Percentiles rank a stretch among this genome's conserved stretches.
These are phyloP conservation scores for Silurus meridionalis DNA, from an alignment of 2,113 vertebrate genomes.

Conservation along the genomic window DNA sequence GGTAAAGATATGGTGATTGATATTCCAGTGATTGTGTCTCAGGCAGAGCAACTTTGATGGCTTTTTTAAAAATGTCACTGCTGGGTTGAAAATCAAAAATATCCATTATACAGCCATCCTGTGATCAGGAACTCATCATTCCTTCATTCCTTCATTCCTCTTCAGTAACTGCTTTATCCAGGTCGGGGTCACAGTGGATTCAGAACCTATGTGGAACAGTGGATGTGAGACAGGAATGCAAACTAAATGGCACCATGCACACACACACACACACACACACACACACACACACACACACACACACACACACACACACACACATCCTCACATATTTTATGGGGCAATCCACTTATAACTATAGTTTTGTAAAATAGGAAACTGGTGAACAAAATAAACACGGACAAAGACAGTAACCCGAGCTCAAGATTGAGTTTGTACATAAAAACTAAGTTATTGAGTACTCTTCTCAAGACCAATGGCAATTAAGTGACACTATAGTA, in stretches of 20 bases:
- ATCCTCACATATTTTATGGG: too few species aligned
- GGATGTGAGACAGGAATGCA: neutral
- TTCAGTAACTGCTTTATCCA: neutral
- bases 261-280: neutral
- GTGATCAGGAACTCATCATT: neutral
- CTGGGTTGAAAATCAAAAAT: neutral
- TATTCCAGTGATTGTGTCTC: neutral
- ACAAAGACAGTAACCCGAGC: neutral
- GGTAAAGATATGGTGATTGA: neutral
- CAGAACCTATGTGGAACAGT: neutral
- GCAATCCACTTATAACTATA: neutral
- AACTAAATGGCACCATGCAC: neutral
- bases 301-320: too few species aligned
- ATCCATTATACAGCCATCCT: neutral
- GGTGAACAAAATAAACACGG: neutral
- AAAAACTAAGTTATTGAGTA: neutral
- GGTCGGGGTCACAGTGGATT: constrained; percentile 1
- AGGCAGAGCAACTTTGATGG: neutral
- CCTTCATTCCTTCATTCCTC: constrained; percentile 2
- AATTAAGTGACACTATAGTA: too few species aligned
- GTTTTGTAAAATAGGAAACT: neutral
- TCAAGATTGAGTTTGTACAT: neutral
- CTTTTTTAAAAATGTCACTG: constrained; percentile 7
- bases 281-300: neutral
- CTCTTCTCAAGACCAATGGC: neutral